phyloP scores from a whole-genome alignment of 2,797 vertebrate species.

The Otolemur crassicaudatus region DNA sequence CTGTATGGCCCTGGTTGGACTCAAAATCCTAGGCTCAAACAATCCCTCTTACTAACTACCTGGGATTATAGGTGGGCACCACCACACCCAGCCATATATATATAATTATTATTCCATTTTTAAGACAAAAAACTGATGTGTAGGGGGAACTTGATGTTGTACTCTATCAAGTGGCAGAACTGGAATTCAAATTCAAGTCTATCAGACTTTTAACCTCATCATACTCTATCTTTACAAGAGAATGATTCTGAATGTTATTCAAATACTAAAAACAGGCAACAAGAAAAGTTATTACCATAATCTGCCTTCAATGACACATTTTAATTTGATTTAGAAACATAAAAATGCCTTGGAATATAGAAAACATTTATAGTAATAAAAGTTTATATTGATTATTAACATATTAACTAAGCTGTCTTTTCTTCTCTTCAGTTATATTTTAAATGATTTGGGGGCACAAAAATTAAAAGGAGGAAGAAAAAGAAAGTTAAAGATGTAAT shows the following conservation, averaged over 20 bases:
- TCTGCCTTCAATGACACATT: slow-evolving; percentile 23
- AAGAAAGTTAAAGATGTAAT: slow-evolving; percentile 58
- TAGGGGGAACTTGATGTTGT: not conserved
- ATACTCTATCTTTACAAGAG: not conserved
- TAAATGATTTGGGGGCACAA: slow-evolving; percentile 54
- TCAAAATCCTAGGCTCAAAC: not conserved
- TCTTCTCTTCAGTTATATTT: slow-evolving; percentile 18
- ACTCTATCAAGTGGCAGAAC: not conserved
- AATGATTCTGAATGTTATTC: slow-evolving; percentile 35
- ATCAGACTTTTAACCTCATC: not conserved
- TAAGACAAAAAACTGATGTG: not conserved
- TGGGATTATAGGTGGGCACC: not conserved
- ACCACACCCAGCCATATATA: not conserved
- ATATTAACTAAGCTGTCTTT: not conserved
- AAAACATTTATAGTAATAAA: slow-evolving; percentile 27
- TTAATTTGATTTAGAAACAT: slow-evolving; percentile 70
- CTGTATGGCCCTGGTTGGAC: not conserved
- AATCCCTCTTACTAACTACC: not conserved
- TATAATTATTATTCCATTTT: slow-evolving; percentile 20
- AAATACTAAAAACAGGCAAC: slow-evolving; percentile 42
- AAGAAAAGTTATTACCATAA: slow-evolving; percentile 16
- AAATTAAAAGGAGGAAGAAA: not conserved
- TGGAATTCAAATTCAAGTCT: not conserved
- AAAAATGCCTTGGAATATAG: slow-evolving; percentile 56
- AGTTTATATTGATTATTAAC: slow-evolving; percentile 8